Conservation (phyloP, 2,113 vertebrate species). For the Scophthalmus maximus region DNA sequence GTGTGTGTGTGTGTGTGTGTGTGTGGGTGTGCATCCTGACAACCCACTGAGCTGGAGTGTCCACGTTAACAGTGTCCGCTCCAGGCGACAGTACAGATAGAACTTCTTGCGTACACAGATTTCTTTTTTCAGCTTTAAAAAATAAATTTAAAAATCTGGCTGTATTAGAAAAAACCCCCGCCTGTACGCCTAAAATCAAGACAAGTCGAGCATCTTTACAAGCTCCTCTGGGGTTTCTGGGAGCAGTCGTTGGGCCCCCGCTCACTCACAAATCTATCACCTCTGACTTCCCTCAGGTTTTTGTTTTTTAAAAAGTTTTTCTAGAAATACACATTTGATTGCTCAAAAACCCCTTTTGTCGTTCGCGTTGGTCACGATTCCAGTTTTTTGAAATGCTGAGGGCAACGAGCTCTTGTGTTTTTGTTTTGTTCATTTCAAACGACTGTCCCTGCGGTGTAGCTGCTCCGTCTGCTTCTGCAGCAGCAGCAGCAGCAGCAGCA, state of each 20-base stretch:
- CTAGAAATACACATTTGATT: not conserved
- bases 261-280: slow-evolving; percentile 6
- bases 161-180: no score
- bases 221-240: slow-evolving; percentile 17
- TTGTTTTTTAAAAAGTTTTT: no score
- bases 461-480: not conserved
- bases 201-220: slow-evolving; percentile 13
- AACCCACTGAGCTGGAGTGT: slow-evolving; percentile 12
- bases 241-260: not conserved
- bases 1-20: no score
- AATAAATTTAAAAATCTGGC: no score
- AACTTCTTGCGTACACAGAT: not conserved
- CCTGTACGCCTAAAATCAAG: slow-evolving; percentile 28
- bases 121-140: no score
- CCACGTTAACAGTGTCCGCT: slow-evolving; percentile 24
- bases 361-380: not conserved
- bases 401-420: no score
- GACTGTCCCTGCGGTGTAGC: not conserved
- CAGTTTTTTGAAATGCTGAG: not conserved
- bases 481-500: not conserved
- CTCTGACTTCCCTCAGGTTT: slow-evolving; percentile 8
- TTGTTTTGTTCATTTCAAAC: no score
- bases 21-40: slow-evolving; percentile 2
- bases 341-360: not conserved
- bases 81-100: slow-evolving; percentile 16